These are phyloP conservation scores for Apteryx mantelli DNA, from an alignment of 2,113 vertebrate genomes.

Conservation along the genomic window DNA sequence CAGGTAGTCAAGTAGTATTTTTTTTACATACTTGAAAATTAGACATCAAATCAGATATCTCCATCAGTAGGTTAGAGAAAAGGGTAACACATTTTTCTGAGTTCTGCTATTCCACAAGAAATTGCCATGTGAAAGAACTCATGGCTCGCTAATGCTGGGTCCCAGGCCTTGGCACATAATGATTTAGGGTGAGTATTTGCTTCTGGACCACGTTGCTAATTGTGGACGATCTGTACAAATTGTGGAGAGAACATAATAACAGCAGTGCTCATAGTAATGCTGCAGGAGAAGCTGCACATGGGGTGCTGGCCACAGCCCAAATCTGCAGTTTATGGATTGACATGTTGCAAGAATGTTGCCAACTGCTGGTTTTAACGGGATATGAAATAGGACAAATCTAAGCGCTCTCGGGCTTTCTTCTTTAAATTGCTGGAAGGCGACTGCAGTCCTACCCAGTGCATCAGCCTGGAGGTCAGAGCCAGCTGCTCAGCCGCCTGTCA, in stretches of 20 bases:
- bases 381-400: neutral
- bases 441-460: fast-evolving
- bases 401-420: neutral
- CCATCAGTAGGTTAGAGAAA: neutral
- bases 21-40: neutral
- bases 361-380: neutral
- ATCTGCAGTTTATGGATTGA: neutral
- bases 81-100: neutral
- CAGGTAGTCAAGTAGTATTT: neutral
- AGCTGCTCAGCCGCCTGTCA: neutral
- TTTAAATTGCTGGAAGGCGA: neutral
- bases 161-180: neutral
- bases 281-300: fast-evolving
- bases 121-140: neutral
- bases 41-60: neutral
- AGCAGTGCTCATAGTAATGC: neutral
- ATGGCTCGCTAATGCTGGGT: fast-evolving
- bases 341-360: fast-evolving
- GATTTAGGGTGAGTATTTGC: neutral
- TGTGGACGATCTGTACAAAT: neutral
- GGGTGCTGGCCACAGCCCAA: neutral
- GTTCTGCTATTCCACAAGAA: neutral
- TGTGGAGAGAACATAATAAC: fast-evolving
- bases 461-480: neutral
- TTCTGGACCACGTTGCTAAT: neutral